phyloP scores from a whole-genome alignment of 2,113 vertebrate genomes.

The Garra rufa region DNA sequence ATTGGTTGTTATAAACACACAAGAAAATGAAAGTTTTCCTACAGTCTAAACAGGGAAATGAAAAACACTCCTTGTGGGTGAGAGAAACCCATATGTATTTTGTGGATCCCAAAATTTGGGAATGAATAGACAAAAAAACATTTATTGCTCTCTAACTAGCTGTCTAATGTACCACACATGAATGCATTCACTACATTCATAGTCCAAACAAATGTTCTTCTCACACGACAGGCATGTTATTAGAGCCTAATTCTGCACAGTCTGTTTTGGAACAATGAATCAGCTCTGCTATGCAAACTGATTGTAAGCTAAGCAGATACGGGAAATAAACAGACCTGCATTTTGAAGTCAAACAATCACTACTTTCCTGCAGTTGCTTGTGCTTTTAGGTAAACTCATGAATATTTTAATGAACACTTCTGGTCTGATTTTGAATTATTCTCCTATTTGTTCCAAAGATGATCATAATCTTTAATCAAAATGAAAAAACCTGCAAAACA shows the following conservation, averaged over 20 bases:
- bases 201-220: constrained; percentile 40
- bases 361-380: not conserved
- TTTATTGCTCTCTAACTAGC: not conserved
- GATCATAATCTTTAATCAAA: not conserved
- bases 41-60: not conserved
- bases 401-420: not conserved
- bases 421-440: not conserved
- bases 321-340: constrained; percentile 9
- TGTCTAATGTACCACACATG: constrained; percentile 35
- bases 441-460: not conserved
- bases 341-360: not conserved
- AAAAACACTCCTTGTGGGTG: not conserved
- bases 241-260: not conserved
- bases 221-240: constrained; percentile 25
- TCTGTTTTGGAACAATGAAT: not conserved
- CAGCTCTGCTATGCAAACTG: constrained; percentile 4
- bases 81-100: not conserved
- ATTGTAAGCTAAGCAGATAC: not conserved
- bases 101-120: not conserved
- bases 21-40: constrained; percentile 47
- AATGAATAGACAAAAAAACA: not conserved
- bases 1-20: constrained; percentile 59
- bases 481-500: not conserved
- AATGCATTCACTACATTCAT: constrained; percentile 36
- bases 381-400: not conserved